Base-by-base conservation (phyloP, 2,113 vertebrate genomes). In the Alectura lathami region DNA sequence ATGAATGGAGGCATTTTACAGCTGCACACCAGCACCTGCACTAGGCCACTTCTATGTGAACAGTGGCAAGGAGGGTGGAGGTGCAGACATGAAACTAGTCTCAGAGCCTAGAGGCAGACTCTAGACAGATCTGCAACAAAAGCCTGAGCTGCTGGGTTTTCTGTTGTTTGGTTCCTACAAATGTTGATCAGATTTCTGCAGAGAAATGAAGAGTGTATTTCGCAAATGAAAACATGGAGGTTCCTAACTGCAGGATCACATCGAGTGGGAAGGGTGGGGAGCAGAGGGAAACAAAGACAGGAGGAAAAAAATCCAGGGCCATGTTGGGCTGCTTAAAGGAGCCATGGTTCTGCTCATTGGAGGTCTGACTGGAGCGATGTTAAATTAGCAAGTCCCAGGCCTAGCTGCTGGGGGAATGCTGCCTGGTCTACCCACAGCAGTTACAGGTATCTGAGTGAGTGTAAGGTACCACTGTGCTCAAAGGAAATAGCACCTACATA, bases 1-100 rank as follows among this genome's bases (percentile, higher is more conserved):
- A 29, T 1, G 0, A 60, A 22, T 38, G 12, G 29, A 88, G 72
- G 17, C 17, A 32, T 83, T 40, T 72, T 43, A 83, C 4, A 29
- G 36, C n/a, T 53, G 29, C 17, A 73, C 30, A 74, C 63, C 67
- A 78, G 30, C 75, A 57, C 24, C 11, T 79, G 43, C 26, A 51
- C 10, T 36, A 40, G 70, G 66, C 51, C n/a, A 32, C 0, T 0
- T 2, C 83, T 79, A 30, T 53, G 34, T 0, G 0, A 24, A 7
- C 2, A 40, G 40, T 38, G 40, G 43, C 63, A 83, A 3, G 0
- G 21, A 88, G 83, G 23, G n/a, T 38, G 26, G 27, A 89, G 42
- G 57, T 32, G 45, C 27, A 76, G 62, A 73, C n/a, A 38, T 3
- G 50, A 79, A 56, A 76, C 27, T 36, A 89, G 48, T n/a, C n/a